phyloP scores from a whole-genome alignment of 2,113 vertebrate species.

The Rhineura floridana region DNA sequence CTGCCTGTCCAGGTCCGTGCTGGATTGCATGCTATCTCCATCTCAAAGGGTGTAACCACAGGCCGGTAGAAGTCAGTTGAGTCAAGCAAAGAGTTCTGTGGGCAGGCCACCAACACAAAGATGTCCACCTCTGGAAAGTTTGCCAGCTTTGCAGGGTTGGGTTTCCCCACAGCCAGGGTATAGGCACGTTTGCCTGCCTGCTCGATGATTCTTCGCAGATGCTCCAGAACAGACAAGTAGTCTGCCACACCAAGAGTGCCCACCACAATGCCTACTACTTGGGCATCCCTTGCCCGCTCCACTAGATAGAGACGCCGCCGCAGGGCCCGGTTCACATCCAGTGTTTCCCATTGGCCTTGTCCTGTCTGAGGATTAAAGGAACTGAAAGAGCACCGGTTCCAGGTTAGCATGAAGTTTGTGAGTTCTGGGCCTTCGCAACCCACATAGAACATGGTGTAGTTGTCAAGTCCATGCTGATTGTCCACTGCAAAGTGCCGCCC shows the following conservation, averaged over 20 bases:
- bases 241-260: conserved; percentile 88
- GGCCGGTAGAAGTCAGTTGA: conserved; percentile 88
- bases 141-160: conserved; percentile 91
- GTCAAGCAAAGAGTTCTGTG: conserved; percentile 89
- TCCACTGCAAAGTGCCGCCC: conserved; percentile 79
- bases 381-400: conserved; percentile 85
- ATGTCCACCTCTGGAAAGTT: conserved; percentile 95
- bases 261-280: conserved; percentile 89
- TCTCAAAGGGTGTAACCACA: conserved; percentile 89
- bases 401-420: conserved; percentile 92
- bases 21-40: conserved; percentile 95
- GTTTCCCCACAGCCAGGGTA: conserved; percentile 89
- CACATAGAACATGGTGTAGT: conserved; percentile 88
- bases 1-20: conserved; percentile 87
- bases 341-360: conserved; percentile 76
- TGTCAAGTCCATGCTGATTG: conserved; percentile 63
- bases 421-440: conserved; percentile 85
- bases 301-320: conserved; percentile 91
- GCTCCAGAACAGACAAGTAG: conserved; percentile 84
- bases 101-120: conserved; percentile 91
- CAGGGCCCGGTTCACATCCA: conserved; percentile 80
- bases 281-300: conserved; percentile 90
- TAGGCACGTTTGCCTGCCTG: conserved; percentile 92
- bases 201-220: conserved; percentile 80
- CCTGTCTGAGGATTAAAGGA: conserved; percentile 85